Conservation (phyloP, 2,888 invertebrate genomes). For the Ceramica pisi region DNA sequence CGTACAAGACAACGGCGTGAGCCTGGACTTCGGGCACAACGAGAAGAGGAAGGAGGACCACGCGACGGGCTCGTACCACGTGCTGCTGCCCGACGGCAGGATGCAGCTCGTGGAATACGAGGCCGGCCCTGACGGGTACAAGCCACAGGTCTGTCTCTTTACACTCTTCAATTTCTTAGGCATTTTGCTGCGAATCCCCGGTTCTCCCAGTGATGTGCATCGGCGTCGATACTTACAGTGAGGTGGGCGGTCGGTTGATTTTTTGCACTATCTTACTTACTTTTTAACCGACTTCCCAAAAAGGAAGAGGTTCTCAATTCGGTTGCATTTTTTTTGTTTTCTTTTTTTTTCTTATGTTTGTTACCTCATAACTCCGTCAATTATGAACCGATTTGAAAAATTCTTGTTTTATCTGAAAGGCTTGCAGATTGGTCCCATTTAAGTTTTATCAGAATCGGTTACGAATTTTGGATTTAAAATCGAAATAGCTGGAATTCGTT, state of each 20-base stretch:
- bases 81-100: slow-evolving; percentile 92
- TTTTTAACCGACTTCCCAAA: too few species aligned
- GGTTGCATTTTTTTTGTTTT: too few species aligned
- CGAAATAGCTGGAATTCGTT: too few species aligned
- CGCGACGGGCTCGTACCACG: slow-evolving; percentile 92
- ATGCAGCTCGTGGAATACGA: slow-evolving; percentile 92
- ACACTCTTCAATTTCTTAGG: background rate
- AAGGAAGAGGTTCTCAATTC: too few species aligned
- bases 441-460: too few species aligned
- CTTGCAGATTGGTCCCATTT: too few species aligned
- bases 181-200: background rate
- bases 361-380: too few species aligned
- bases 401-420: too few species aligned
- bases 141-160: slow-evolving; percentile 87
- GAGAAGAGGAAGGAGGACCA: slow-evolving; percentile 92
- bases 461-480: too few species aligned
- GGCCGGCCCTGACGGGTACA: slow-evolving; percentile 92
- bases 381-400: too few species aligned
- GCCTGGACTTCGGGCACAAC: slow-evolving; percentile 92
- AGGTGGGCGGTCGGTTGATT: background rate
- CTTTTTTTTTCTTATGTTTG: too few species aligned
- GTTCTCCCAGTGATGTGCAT: background rate
- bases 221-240: background rate
- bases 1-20: slow-evolving; percentile 91
- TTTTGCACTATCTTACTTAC: too few species aligned